phyloP scores from a whole-genome alignment of 2,113 vertebrate genomes.

The Pedetes capensis region DNA sequence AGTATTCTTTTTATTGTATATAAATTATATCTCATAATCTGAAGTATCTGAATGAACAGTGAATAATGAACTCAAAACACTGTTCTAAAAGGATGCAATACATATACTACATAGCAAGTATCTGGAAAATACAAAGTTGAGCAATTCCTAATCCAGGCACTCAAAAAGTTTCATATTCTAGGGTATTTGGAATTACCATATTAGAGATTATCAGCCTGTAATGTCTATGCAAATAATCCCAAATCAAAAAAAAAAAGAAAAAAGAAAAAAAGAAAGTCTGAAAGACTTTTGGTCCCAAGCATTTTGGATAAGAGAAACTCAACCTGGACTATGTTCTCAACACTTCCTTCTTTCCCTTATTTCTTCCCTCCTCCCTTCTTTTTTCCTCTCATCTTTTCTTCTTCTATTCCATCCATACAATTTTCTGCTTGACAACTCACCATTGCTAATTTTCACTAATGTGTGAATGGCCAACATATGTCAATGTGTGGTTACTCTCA shows the following conservation, averaged over 20 bases:
- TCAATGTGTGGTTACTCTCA: background rate
- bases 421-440: background rate
- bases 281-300: background rate
- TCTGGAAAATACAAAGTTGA: background rate
- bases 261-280: background rate
- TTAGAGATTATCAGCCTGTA: background rate
- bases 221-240: background rate
- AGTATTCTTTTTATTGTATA: background rate
- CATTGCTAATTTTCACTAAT: background rate
- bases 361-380: background rate
- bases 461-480: background rate
- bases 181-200: background rate
- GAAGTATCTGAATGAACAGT: background rate
- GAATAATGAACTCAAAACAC: background rate
- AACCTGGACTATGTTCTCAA: background rate
- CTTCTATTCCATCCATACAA: background rate
- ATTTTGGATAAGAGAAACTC: background rate
- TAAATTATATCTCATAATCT: background rate
- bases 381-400: background rate
- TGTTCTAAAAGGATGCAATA: background rate
- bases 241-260: background rate
- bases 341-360: background rate
- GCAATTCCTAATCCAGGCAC: background rate
- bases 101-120: background rate
- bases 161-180: background rate